Evolutionary conservation across 2,797 vertebrate species (phyloP).

Genomic region (Aphelocoma californica): DNA sequence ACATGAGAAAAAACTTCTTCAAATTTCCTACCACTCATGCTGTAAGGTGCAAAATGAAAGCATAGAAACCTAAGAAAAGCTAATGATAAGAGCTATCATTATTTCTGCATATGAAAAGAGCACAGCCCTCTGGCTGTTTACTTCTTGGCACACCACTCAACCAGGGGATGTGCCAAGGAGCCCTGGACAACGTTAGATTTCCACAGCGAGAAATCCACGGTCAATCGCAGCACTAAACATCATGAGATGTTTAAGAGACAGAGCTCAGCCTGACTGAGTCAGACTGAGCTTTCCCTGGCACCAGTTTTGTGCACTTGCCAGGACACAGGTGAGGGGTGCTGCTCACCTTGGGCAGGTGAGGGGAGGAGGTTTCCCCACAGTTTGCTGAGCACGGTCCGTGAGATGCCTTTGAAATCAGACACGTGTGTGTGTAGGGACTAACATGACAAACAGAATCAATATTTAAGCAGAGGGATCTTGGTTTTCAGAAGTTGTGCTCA

Average conservation of each 20-base stretch:
- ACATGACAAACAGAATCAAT: background rate
- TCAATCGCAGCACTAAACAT: too few relatives aligned
- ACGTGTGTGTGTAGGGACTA: too few relatives aligned
- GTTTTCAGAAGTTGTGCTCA: background rate
- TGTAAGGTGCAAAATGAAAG: background rate
- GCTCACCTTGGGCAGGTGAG: background rate
- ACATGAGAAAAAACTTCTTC: background rate
- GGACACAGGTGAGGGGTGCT: rapidly evolving
- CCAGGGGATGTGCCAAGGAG: too few relatives aligned
- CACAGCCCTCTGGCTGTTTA: background rate
- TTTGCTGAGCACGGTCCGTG: rapidly evolving
- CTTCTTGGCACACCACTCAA: background rate
- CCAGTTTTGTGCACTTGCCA: background rate
- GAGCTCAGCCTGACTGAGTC: background rate
- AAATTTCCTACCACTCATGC: background rate
- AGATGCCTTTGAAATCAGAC: background rate
- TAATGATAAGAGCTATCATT: background rate
- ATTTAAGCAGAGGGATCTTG: background rate
- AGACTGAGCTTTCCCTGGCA: background rate
- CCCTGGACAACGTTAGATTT: background rate
- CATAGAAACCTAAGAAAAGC: background rate
- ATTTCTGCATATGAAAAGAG: background rate
- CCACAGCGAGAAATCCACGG: background rate
- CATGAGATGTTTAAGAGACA: rapidly evolving
- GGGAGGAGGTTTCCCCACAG: background rate